phyloP scores from a whole-genome alignment of 2,113 vertebrate species.

The Larimichthys polyactis region DNA sequence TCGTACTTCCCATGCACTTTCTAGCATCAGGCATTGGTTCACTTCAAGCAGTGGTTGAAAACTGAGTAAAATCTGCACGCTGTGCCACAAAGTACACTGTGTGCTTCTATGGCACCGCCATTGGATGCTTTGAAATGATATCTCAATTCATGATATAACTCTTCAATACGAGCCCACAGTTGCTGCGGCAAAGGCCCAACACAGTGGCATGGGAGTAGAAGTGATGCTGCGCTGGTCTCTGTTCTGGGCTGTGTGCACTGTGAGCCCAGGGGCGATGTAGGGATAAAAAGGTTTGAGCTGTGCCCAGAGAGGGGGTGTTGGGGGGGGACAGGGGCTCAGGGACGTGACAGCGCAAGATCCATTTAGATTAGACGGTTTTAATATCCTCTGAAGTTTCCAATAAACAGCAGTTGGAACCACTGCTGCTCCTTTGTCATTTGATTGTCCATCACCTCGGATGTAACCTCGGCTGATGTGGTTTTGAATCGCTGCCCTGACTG shows the following conservation, averaged over 20 bases:
- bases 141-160: slow-evolving; percentile 63
- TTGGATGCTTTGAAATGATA: slow-evolving; percentile 63
- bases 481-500: slow-evolving; percentile 40
- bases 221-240: slow-evolving; percentile 32
- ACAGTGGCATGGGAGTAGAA: slow-evolving; percentile 19
- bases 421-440: slow-evolving; percentile 27
- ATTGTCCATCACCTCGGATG: slow-evolving; percentile 54
- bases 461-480: slow-evolving; percentile 38
- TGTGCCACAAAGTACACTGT: slow-evolving; percentile 32
- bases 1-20: background rate
- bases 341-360: slow-evolving; percentile 67
- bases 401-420: slow-evolving; percentile 49
- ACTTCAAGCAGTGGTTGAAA: background rate
- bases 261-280: slow-evolving; percentile 48
- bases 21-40: slow-evolving; percentile 11
- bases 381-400: slow-evolving; percentile 72
- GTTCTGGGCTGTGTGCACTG: slow-evolving; percentile 38
- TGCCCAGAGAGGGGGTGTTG: slow-evolving; percentile 4
- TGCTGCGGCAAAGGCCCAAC: slow-evolving; percentile 30
- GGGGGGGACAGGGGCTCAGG: slow-evolving; percentile 30
- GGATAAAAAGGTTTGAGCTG: slow-evolving; percentile 68
- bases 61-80: slow-evolving; percentile 4
- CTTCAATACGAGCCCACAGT: slow-evolving; percentile 44
- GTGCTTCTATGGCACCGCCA: slow-evolving; percentile 24
- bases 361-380: slow-evolving; percentile 76